Conservation (phyloP, 2,888 invertebrate genomes). For the Aleiodes alternator region DNA sequence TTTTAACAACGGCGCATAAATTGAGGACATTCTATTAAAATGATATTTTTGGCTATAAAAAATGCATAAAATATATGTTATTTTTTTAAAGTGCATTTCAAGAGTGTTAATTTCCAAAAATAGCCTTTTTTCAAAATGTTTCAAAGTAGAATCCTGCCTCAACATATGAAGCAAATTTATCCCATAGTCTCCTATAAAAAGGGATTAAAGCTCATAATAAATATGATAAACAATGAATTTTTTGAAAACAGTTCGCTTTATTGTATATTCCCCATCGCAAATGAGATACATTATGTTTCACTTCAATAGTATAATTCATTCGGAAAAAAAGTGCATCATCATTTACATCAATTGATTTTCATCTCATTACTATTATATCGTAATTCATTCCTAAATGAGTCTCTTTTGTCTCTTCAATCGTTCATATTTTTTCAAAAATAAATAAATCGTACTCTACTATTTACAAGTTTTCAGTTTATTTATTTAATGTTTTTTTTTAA, state of each 20-base stretch:
- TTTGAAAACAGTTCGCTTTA: constrained; percentile 72
- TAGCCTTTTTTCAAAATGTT: too few species aligned
- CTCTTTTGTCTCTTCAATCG: constrained; percentile 49
- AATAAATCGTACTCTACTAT: constrained; percentile 71
- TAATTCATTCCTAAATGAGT: constrained; percentile 9
- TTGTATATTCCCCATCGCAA: constrained; percentile 67
- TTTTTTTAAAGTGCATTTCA: too few species aligned
- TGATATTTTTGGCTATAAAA: too few species aligned
- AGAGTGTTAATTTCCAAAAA: too few species aligned
- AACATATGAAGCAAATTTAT: too few species aligned
- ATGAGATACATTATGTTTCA: constrained; percentile 65
- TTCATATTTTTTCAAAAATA: constrained; percentile 64
- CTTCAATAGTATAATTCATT: constrained; percentile 52
- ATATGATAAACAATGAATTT: neutral
- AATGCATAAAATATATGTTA: too few species aligned
- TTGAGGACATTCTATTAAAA: too few species aligned
- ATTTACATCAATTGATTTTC: constrained; percentile 34
- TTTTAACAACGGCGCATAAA: too few species aligned
- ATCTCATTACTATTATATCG: constrained; percentile 23
- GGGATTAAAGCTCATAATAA: too few species aligned
- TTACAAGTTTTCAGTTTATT: constrained; percentile 66
- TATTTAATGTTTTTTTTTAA: constrained; percentile 46
- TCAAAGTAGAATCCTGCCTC: too few species aligned
- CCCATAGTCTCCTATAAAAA: too few species aligned
- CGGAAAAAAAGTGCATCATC: constrained; percentile 52